Evolutionary conservation across 2,888 invertebrate genomes (phyloP).

Genomic region (Mactromeris polynyma): DNA sequence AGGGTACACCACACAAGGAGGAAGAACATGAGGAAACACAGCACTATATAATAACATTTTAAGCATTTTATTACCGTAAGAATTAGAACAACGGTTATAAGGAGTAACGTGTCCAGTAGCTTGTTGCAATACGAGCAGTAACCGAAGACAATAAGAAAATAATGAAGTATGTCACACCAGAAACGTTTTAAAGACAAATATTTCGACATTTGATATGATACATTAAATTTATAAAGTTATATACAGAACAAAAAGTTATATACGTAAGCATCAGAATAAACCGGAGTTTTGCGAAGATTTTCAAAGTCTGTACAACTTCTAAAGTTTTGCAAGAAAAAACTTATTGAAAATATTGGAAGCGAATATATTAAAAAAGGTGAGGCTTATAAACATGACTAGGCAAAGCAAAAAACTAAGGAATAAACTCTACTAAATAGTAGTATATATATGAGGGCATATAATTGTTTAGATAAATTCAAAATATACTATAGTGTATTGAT

Average conservation of each 20-base stretch:
- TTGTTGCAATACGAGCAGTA: slow-evolving; percentile 38
- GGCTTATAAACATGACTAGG: slow-evolving; percentile 44
- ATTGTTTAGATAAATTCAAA: slow-evolving; percentile 40
- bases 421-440: slow-evolving; percentile 49
- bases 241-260: neutral
- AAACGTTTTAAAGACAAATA: too few relatives aligned
- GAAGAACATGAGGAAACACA: slow-evolving; percentile 16
- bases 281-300: too few relatives aligned
- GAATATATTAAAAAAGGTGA: slow-evolving; percentile 28
- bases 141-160: slow-evolving; percentile 24
- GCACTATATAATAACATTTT: slow-evolving; percentile 33
- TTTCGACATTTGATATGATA: too few relatives aligned
- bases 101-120: slow-evolving; percentile 25
- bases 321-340: too few relatives aligned
- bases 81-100: slow-evolving; percentile 25
- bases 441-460: slow-evolving; percentile 31
- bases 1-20: neutral
- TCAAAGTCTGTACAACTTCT: too few relatives aligned
- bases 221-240: too few relatives aligned
- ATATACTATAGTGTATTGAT: slow-evolving; percentile 30
- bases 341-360: slow-evolving; percentile 44
- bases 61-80: slow-evolving; percentile 46
- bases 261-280: too few relatives aligned
- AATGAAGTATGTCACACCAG: neutral
- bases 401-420: slow-evolving; percentile 49